Conservation (phyloP, 1,140 invertebrate genomes). For the Ceratoteleas bidentatus region DNA sequence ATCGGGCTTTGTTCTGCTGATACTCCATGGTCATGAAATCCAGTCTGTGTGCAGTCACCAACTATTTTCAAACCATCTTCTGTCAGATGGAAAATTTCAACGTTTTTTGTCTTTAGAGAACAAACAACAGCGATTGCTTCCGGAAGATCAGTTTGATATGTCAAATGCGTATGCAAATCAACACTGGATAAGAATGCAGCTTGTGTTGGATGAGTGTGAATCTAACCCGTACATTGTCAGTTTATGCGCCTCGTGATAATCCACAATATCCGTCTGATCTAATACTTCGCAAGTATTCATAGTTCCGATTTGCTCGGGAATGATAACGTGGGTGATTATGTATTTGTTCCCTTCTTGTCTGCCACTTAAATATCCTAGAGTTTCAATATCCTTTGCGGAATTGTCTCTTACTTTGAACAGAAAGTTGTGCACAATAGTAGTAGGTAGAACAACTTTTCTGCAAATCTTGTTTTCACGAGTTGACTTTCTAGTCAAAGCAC, state of each 20-base stretch:
- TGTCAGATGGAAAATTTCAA: background rate
- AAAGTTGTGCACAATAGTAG: background rate
- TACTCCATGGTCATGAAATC: background rate
- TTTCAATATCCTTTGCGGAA: background rate
- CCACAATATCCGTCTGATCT: background rate
- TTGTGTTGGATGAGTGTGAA: background rate
- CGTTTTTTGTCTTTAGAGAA: background rate
- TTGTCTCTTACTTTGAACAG: background rate
- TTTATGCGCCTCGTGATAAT: background rate
- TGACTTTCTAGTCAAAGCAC: too few relatives aligned
- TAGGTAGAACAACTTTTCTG: background rate
- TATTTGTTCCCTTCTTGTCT: background rate
- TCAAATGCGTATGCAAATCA: background rate
- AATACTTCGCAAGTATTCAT: background rate
- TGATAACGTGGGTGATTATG: background rate
- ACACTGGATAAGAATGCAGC: background rate
- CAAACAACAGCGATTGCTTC: slow-evolving; percentile 4
- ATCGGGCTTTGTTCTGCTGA: too few relatives aligned
- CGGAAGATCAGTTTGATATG: background rate
- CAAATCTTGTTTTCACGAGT: background rate
- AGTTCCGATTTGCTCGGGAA: background rate
- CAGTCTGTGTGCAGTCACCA: background rate
- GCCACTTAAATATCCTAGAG: background rate
- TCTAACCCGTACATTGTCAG: background rate
- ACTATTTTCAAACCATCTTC: background rate